These are phyloP conservation scores for Malacosoma neustria DNA, from an alignment of 2,888 invertebrate species.

Conservation along the genomic window DNA sequence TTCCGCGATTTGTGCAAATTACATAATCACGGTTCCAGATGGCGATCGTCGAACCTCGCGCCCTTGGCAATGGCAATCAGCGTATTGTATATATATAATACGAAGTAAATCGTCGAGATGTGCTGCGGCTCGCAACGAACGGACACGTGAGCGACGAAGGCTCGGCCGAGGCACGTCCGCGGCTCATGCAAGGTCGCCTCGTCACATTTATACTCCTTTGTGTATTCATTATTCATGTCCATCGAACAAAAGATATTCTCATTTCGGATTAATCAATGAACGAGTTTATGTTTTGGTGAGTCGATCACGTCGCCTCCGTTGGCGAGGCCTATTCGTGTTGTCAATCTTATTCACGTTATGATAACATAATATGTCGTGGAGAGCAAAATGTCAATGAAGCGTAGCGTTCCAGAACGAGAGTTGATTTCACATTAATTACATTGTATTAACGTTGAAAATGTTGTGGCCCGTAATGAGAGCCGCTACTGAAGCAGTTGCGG, in stretches of 20 bases:
- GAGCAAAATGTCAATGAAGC: no score
- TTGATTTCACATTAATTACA: no score
- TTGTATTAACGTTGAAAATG: no score
- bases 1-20: no score
- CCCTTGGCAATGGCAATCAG: neutral
- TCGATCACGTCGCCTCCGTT: neutral
- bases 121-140: neutral
- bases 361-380: no score
- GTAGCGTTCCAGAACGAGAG: no score
- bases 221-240: slow-evolving; percentile 3
- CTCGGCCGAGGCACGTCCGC: neutral
- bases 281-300: neutral
- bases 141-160: slow-evolving; percentile 1
- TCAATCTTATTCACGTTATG: no score
- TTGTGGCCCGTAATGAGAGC: no score
- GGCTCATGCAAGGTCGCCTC: neutral
- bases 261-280: neutral
- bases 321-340: no score
- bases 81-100: neutral
- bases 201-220: neutral
- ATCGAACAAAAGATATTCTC: neutral
- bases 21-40: neutral
- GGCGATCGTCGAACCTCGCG: neutral
- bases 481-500: no score
- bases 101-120: neutral